These are phyloP conservation scores for Hoplostethus atlanticus DNA, from an alignment of 2,797 vertebrate species.

Conservation along the genomic window DNA sequence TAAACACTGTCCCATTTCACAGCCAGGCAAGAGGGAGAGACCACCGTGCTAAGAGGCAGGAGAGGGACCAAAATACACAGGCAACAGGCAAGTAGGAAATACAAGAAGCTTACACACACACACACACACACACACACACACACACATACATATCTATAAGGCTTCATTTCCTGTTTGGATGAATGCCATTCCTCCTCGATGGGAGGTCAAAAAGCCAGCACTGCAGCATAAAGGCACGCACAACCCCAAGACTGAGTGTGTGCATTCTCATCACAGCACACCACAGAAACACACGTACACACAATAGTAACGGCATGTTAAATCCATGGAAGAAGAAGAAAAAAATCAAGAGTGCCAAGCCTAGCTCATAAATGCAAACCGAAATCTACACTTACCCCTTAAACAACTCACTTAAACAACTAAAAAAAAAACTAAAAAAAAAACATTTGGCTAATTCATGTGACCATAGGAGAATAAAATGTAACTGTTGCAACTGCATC, in stretches of 20 bases:
- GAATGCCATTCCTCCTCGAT: slow-evolving; percentile 66
- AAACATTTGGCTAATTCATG: slow-evolving; percentile 21
- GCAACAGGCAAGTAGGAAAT: slow-evolving; percentile 58
- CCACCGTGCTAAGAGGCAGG: slow-evolving; percentile 47
- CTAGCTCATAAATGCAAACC: not conserved
- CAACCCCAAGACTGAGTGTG: slow-evolving; percentile 12
- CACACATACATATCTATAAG: slow-evolving; percentile 20
- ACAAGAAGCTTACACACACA: slow-evolving; percentile 24
- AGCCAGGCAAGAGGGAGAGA: slow-evolving; percentile 37
- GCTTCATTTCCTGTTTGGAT: slow-evolving; percentile 76
- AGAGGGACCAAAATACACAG: slow-evolving; percentile 44
- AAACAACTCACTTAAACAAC: too few species aligned
- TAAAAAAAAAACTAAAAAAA: not conserved
- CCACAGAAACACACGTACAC: slow-evolving; percentile 12
- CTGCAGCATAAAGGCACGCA: slow-evolving; percentile 54
- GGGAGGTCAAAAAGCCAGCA: slow-evolving; percentile 59
- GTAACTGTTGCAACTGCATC: slow-evolving; percentile 33
- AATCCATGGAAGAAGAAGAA: slow-evolving; percentile 36
- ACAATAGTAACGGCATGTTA: slow-evolving; percentile 13
- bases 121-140: slow-evolving; percentile 28
- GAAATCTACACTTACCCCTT: not conserved
- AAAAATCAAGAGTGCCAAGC: not conserved
- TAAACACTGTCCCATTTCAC: slow-evolving; percentile 25
- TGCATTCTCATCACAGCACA: slow-evolving; percentile 14
- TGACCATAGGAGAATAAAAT: slow-evolving; percentile 50